These are phyloP conservation scores for Strigops habroptila DNA, from an alignment of 2,113 vertebrate species.

Conservation along the genomic window DNA sequence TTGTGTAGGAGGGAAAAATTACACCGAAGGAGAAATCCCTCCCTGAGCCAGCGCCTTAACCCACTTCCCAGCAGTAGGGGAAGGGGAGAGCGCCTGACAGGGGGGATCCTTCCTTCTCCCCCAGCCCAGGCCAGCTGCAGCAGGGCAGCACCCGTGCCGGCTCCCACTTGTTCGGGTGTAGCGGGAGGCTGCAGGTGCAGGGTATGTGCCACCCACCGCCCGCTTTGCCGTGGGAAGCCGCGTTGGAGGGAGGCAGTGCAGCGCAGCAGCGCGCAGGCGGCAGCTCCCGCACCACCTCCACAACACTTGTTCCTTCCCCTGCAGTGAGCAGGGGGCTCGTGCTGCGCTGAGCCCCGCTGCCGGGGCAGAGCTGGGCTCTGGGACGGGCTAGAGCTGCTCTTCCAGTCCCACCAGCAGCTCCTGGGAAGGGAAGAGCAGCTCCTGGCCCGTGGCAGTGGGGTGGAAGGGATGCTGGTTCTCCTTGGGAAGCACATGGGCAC, in stretches of 20 bases:
- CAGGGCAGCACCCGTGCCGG: rapidly evolving
- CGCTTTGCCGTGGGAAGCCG: background rate
- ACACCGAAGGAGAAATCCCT: conserved; percentile 24
- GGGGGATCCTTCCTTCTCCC: background rate
- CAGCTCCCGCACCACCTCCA: background rate
- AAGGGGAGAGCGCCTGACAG: background rate
- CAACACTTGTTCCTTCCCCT: background rate
- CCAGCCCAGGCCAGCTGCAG: background rate
- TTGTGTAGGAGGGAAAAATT: conserved; percentile 62
- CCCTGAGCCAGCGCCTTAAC: background rate
- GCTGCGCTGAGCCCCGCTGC: rapidly evolving
- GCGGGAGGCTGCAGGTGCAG: rapidly evolving
- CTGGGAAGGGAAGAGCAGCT: background rate
- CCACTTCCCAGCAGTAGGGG: background rate
- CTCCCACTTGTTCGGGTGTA: rapidly evolving
- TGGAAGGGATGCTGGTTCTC: rapidly evolving
- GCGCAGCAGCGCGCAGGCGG: rapidly evolving
- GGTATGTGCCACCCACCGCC: rapidly evolving
- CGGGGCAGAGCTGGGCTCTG: rapidly evolving
- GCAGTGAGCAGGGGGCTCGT: background rate
- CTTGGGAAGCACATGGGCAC: no score
- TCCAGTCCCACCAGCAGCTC: background rate
- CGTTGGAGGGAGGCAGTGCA: background rate
- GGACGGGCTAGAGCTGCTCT: background rate
- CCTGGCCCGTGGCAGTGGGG: background rate